Conservation (phyloP, 2,797 vertebrate species). For the Gephyroberyx darwinii region DNA sequence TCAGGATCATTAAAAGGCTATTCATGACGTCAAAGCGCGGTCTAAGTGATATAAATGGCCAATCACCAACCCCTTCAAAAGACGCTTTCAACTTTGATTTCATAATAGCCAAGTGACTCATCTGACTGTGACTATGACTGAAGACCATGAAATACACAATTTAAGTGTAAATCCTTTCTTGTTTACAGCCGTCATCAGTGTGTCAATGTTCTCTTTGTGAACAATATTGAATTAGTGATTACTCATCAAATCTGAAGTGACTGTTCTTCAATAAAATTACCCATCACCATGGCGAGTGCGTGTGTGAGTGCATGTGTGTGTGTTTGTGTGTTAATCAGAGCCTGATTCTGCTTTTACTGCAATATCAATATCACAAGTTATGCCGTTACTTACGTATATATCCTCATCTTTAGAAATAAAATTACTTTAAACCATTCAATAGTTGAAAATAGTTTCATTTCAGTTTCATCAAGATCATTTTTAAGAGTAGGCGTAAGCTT, state of each 20-base stretch:
- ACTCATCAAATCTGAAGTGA: background rate
- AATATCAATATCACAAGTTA: background rate
- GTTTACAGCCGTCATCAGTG: conserved; percentile 24
- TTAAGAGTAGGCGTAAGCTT: no score
- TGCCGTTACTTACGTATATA: background rate
- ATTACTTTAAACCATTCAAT: no score
- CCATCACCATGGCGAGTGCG: background rate
- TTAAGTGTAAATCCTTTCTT: conserved; percentile 17
- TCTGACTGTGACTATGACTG: conserved; percentile 5
- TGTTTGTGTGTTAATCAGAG: background rate
- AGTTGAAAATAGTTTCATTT: no score
- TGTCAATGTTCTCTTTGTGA: conserved; percentile 2
- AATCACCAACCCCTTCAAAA: conserved; percentile 8
- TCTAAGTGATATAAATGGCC: conserved; percentile 14
- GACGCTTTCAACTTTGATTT: conserved; percentile 30
- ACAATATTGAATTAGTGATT: conserved; percentile 1
- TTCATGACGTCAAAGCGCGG: conserved; percentile 17
- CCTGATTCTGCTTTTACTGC: background rate
- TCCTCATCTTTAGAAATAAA: no score
- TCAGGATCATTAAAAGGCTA: conserved; percentile 30
- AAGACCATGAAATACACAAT: conserved; percentile 9
- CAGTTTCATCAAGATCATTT: no score
- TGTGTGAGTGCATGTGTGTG: background rate
- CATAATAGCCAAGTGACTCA: background rate
- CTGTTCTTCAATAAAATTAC: background rate